Evolutionary conservation across 2,888 invertebrate species (phyloP), one percentile per base, ranked within the genome.

Genomic region (Tipula unca): DNA sequence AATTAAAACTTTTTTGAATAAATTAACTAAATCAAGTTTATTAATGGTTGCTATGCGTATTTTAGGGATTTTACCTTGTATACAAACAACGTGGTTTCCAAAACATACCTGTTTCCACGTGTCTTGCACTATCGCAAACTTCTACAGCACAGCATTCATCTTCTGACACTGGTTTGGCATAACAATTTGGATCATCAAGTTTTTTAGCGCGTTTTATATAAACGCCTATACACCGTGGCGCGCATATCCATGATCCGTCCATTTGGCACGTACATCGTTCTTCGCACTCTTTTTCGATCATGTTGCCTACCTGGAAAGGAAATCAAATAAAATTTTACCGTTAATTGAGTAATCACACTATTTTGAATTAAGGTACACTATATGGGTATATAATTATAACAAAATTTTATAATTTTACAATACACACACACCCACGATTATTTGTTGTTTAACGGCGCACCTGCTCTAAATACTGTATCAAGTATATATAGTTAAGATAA

Each of bases 111-210:
- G 85, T 86, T 25, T 85, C 85, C 39, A 83, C n/a, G 82, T 86
- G 85, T 8, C 92, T 91, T 87, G 94, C 94, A 85, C 93, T 92
- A 85, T 94, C 92, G 88, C 96, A 96, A 39, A 94, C 93, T 87
- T 96, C 91, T 85, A 94, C 92, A 1, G 95, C 94, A 88, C 94
- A 94, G 88, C 94, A 94, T 86, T 94, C 94, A 89, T 95, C 95
- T 85, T 95, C 94, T 5, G 93, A 92, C 4, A 93, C 92, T 0
- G 93, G 92, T 85, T 94, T 93, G 89, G 95, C 95, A 86, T 93
- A 93, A 89, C 97, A 97, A 85, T 94, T 91, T 0, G 95, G 94
- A 90, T 96, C 95, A 86, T 92, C 92, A 86, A 93, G 91, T 86
- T 92, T 92, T 88, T 93, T 93, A 29, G 95, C 96, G 20, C 94